These are phyloP conservation scores for Tragelaphus scriptus DNA, from an alignment of 2,113 vertebrate species.

Conservation along the genomic window DNA sequence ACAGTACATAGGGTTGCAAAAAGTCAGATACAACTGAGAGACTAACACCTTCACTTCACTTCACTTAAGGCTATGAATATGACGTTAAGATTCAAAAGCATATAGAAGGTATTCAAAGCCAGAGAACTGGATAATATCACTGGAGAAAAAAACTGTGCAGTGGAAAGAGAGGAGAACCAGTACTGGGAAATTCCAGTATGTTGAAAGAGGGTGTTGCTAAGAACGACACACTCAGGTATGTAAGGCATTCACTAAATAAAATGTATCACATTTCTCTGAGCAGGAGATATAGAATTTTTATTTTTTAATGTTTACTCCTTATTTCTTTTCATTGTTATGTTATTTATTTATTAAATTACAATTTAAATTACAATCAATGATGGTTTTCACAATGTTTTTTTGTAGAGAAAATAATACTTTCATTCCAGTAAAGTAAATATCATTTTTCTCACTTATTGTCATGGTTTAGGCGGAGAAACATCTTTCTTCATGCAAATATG, in stretches of 20 bases:
- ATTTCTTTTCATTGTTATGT: background rate
- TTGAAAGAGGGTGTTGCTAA: background rate
- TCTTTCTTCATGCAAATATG: background rate
- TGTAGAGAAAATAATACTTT: background rate
- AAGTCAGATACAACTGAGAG: background rate
- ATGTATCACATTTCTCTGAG: background rate
- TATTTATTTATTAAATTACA: background rate
- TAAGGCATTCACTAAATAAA: background rate
- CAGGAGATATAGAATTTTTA: background rate
- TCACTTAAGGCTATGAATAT: background rate
- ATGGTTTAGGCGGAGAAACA: background rate
- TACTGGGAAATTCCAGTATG: background rate
- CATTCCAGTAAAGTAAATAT: background rate
- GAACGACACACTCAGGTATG: background rate
- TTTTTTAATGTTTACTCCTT: background rate
- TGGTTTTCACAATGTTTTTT: background rate
- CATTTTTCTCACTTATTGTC: conserved; percentile 7
- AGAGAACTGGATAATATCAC: background rate
- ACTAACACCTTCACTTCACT: background rate
- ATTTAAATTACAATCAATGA: background rate
- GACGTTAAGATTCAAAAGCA: background rate
- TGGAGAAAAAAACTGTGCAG: background rate
- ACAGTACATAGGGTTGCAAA: background rate
- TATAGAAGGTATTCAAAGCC: background rate
- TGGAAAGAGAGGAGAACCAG: background rate